A percentile compares a stretch with the other conserved stretches of the same genome.
These are phyloP conservation scores for Neotoma lepida DNA, from an alignment of 2,113 vertebrate species.

Conservation along the genomic window DNA sequence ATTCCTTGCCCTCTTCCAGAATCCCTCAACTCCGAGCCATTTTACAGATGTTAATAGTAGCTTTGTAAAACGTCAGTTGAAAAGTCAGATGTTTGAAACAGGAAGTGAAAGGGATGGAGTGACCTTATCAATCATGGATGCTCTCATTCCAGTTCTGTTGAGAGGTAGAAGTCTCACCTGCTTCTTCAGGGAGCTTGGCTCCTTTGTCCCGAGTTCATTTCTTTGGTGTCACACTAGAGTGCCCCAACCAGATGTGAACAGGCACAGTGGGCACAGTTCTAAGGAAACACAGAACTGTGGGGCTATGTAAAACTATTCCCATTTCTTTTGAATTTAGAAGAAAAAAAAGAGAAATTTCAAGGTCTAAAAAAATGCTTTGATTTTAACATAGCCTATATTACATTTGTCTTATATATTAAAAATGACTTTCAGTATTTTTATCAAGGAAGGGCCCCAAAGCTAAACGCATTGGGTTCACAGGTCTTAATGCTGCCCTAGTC, in stretches of 20 bases:
- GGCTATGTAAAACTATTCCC: neutral
- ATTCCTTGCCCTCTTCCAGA: neutral
- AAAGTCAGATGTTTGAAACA: neutral
- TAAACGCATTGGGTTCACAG: neutral
- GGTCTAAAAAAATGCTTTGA: neutral
- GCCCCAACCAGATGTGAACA: accelerated
- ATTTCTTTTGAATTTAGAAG: neutral
- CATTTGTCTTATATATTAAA: neutral
- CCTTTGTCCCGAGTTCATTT: neutral
- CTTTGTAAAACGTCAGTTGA: neutral
- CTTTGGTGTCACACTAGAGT: neutral
- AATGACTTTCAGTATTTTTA: neutral
- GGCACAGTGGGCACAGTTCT: neutral
- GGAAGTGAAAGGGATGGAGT: neutral
- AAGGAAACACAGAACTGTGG: accelerated
- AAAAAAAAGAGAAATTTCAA: neutral
- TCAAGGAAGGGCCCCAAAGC: neutral
- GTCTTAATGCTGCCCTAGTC: neutral
- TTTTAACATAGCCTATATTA: neutral
- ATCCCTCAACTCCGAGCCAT: no score
- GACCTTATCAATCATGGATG: accelerated
- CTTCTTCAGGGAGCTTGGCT: no score
- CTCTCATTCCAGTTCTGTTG: neutral
- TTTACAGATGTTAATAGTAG: neutral
- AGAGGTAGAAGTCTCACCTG: accelerated